These are phyloP conservation scores for Rostratula benghalensis DNA, from an alignment of 2,113 vertebrate species.

Conservation along the genomic window DNA sequence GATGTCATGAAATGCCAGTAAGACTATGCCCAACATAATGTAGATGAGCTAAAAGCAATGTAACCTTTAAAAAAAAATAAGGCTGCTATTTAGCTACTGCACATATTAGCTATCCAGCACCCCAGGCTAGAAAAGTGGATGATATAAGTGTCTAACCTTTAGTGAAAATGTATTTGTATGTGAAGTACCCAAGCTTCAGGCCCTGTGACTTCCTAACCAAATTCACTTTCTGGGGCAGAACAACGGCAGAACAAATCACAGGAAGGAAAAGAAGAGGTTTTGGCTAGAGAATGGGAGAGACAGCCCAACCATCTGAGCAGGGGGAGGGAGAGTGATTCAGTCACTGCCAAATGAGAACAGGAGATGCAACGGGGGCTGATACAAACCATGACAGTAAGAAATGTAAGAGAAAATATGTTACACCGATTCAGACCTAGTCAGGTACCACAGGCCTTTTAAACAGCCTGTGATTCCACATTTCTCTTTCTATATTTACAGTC, in stretches of 20 bases:
- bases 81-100: conserved; percentile 34
- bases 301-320: not conserved
- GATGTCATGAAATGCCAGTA: conserved; percentile 30
- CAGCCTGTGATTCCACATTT: not conserved
- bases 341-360: not conserved
- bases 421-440: not conserved
- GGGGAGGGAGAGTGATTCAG: not conserved
- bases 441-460: not conserved
- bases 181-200: not conserved
- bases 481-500: not conserved
- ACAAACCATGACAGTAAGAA: not conserved
- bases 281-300: not conserved
- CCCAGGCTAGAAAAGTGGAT: not conserved
- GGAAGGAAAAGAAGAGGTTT: not conserved
- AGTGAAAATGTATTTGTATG: not conserved
- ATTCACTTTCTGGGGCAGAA: not conserved
- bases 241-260: not conserved
- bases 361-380: not conserved
- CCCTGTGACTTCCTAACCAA: not conserved
- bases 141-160: conserved; percentile 5
- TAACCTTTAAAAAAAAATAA: conserved; percentile 44
- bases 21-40: not conserved
- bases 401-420: not conserved
- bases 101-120: not conserved
- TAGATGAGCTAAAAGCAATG: conserved; percentile 43